Evolutionary conservation across 2,888 invertebrate species (phyloP).

Genomic region (Scaptomyza cyrtandrae): DNA sequence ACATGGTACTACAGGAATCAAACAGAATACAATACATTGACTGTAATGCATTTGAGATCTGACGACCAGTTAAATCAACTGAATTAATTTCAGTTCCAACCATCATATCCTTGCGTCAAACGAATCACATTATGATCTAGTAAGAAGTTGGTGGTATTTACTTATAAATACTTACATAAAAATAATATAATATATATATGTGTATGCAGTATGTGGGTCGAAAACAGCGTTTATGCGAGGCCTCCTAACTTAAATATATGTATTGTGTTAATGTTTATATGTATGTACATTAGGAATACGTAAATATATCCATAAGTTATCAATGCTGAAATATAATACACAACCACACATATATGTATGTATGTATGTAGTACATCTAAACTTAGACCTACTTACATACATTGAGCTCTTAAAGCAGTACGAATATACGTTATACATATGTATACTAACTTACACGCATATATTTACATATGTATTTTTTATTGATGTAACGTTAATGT

Average conservation of each 20-base stretch:
- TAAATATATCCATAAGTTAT: slow-evolving; percentile 31
- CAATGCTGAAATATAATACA: slow-evolving; percentile 44
- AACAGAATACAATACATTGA: slow-evolving; percentile 45
- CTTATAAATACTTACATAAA: slow-evolving; percentile 4
- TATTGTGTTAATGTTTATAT: slow-evolving; percentile 46
- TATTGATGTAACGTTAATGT: slow-evolving; percentile 24
- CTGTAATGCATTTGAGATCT: slow-evolving; percentile 50
- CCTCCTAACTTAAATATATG: slow-evolving; percentile 35
- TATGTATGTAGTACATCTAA: background rate
- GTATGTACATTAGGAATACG: slow-evolving; percentile 33
- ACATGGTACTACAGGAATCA: slow-evolving; percentile 52
- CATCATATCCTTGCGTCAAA: slow-evolving; percentile 66
- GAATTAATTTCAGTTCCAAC: slow-evolving; percentile 43
- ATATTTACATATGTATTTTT: slow-evolving; percentile 20
- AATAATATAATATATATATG: slow-evolving; percentile 7
- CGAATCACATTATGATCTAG: slow-evolving; percentile 40
- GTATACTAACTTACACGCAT: slow-evolving; percentile 5
- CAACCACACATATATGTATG: slow-evolving; percentile 1
- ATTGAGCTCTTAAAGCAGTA: slow-evolving; percentile 22
- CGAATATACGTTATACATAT: slow-evolving; percentile 28
- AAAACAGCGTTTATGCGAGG: slow-evolving; percentile 11
- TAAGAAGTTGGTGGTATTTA: slow-evolving; percentile 23
- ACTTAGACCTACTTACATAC: slow-evolving; percentile 11
- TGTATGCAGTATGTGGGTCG: slow-evolving; percentile 6
- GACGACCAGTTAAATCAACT: slow-evolving; percentile 27